Conservation (phyloP, 2,113 vertebrate genomes). For the Calonectris borealis region DNA sequence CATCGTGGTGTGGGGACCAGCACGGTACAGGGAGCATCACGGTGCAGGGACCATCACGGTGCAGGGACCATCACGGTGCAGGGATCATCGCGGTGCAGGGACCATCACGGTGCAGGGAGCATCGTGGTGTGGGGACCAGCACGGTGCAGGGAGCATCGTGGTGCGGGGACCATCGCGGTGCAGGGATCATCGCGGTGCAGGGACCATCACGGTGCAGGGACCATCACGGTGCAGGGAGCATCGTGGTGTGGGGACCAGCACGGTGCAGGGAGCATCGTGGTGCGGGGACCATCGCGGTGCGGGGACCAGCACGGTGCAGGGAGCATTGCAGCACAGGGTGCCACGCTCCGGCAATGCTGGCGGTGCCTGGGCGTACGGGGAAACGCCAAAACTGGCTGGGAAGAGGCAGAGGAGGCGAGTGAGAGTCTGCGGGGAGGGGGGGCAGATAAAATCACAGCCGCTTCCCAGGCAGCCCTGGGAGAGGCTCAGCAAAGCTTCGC, state of each 20-base stretch:
- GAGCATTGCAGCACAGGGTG: not conserved
- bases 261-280: too few species aligned
- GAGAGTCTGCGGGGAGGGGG: not conserved
- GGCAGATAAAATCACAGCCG: not conserved
- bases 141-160: too few species aligned
- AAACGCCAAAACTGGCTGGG: not conserved
- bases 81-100: rapidly evolving
- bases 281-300: rapidly evolving
- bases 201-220: too few species aligned
- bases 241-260: too few species aligned
- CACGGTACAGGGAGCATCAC: rapidly evolving
- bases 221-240: too few species aligned
- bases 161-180: too few species aligned
- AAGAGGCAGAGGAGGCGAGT: not conserved
- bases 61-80: not conserved
- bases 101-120: not conserved
- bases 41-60: not conserved
- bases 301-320: not conserved
- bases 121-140: too few species aligned
- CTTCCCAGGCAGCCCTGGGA: constrained; percentile 36
- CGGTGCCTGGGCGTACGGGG: not conserved
- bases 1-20: rapidly evolving
- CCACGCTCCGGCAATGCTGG: rapidly evolving
- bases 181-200: too few species aligned
- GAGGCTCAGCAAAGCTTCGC: constrained; percentile 25